Base-by-base conservation (phyloP, 2,888 invertebrate genomes). In the Polylopha cassiicola region DNA sequence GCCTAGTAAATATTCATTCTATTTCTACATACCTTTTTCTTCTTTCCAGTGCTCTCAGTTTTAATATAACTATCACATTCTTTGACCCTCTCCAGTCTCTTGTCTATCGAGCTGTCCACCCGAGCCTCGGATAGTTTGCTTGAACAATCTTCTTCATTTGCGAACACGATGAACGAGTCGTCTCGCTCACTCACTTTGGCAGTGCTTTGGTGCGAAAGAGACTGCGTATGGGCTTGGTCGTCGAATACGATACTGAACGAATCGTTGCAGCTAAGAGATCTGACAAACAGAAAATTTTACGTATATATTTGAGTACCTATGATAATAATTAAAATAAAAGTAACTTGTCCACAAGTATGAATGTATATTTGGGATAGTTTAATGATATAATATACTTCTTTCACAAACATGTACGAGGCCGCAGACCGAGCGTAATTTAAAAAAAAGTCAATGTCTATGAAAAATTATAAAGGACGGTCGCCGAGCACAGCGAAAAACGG, bases 241-340 rank as follows among this genome's bases (percentile, higher is more conserved):
- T 79, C 82, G 55, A 84, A 85, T 0, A 79, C 63, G 39, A 86
- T 78, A 52, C 80, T 82, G 58, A 79, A 71, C 0, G 86, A 86
- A 24, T 86, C 85, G 53, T 74, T 84, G 64, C 81, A 82, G 46
- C 86, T 86, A 20, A 69, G 59, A 0, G 86, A 85, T 53, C 85
- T 81, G 53, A 23, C 49, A 47, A 2, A 8, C 14, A 18, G 3
- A 26, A 26, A 26, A 4, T 17, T 4, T 17, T 17, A 17, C 6
- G 17, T 17, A 4, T 17, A 11, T n/a, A n/a, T n/a, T n/a, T n/a
- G n/a, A n/a, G n/a, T n/a, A n/a, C n/a, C n/a, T n/a, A n/a, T n/a
- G n/a, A n/a, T n/a, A n/a, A n/a, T n/a, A n/a, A n/a, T n/a, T n/a
- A n/a, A n/a, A n/a, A n/a, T n/a, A n/a, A n/a, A n/a, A n/a, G n/a